Percentiles rank a stretch among this genome's conserved stretches.
These are phyloP conservation scores for Exocentrus adspersus DNA, from an alignment of 2,888 invertebrate species.

Conservation along the genomic window DNA sequence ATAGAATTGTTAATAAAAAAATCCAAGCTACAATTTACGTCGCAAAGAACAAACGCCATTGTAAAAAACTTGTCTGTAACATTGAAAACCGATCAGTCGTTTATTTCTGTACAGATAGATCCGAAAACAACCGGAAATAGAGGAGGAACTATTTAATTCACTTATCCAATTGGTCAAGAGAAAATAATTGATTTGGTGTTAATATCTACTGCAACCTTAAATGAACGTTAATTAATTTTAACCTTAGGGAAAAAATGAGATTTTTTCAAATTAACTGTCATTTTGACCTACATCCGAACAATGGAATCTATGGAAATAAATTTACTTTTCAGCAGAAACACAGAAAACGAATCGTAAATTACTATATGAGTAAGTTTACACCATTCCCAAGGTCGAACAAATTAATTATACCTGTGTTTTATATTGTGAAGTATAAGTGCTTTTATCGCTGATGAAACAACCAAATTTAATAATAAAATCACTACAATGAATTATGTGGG, in stretches of 20 bases:
- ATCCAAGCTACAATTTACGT: not conserved
- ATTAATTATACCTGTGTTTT: constrained; percentile 3
- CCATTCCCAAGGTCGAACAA: not conserved
- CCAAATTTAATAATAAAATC: too few species aligned
- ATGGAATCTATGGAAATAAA: constrained; percentile 1
- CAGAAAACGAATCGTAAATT: constrained; percentile 6
- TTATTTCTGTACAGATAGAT: not conserved
- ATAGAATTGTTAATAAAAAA: not conserved
- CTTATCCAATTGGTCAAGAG: constrained; percentile 12
- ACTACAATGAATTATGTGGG: too few species aligned
- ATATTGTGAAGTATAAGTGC: too few species aligned
- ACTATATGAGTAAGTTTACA: not conserved
- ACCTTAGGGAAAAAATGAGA: constrained; percentile 15
- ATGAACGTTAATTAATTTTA: constrained; percentile 19
- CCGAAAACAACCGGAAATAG: constrained; percentile 13
- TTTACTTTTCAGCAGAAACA: constrained; percentile 9
- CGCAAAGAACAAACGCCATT: not conserved
- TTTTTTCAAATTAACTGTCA: constrained; percentile 1
- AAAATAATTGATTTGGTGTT: constrained; percentile 14
- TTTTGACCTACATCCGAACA: not conserved
- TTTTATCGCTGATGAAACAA: too few species aligned
- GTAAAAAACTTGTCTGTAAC: not conserved
- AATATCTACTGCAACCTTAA: constrained; percentile 10
- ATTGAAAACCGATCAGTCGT: not conserved
- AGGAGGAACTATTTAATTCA: constrained; percentile 8